Conservation (phyloP, 2,113 vertebrate genomes). For the Danio rerio region GRCz12tu NC_133186.1:47868501-47869000, state of each 20-base stretch:
- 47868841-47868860: no score
- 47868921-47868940: no score
- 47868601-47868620: conserved; percentile 22
- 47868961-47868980: no score
- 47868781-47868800: not conserved
- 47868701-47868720: not conserved
- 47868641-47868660: not conserved
- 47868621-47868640: conserved; percentile 30
- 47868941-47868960: no score
- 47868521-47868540: not conserved
- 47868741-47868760: no score
- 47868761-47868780: not conserved
- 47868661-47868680: not conserved
- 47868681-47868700: conserved; percentile 15
- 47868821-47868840: no score
- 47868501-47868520: not conserved
- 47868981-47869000: no score
- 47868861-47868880: no score
- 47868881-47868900: no score
- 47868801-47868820: not conserved
- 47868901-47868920: no score
- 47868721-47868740: not conserved
- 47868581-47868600: not conserved
- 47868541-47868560: not conserved
- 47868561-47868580: not conserved